Evolutionary conservation across 2,888 invertebrate species (phyloP).

Genomic region (Pristionchus mayeri): DNA sequence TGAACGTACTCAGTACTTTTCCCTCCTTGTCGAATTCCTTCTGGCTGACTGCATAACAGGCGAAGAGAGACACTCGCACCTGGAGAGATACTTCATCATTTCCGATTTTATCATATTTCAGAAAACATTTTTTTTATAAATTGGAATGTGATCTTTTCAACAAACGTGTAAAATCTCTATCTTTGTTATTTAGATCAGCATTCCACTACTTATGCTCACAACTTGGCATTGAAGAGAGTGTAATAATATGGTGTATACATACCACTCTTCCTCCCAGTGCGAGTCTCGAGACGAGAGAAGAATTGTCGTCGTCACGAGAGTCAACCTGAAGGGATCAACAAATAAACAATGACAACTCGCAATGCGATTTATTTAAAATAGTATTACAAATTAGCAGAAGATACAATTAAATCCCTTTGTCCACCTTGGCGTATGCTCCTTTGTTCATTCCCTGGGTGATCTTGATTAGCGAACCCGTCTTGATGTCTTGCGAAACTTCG

Average conservation of each 20-base stretch:
- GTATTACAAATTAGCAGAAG: neutral
- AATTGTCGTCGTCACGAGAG: slow-evolving; percentile 88
- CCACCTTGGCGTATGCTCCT: slow-evolving; percentile 59
- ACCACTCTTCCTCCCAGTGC: slow-evolving; percentile 61
- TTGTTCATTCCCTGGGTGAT: slow-evolving; percentile 57
- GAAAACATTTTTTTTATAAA: too few species aligned
- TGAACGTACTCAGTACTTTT: slow-evolving; percentile 63
- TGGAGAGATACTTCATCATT: too few species aligned
- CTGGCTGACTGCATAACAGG: slow-evolving; percentile 85
- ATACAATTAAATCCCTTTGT: neutral
- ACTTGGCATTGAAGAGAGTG: too few species aligned
- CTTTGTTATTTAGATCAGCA: too few species aligned
- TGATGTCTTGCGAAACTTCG: slow-evolving; percentile 53
- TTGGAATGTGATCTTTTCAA: too few species aligned
- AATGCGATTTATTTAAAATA: neutral
- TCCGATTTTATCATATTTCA: too few species aligned
- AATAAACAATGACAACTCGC: neutral
- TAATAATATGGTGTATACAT: too few species aligned
- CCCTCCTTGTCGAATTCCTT: slow-evolving; percentile 83
- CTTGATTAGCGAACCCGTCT: slow-evolving; percentile 55
- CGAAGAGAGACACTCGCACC: slow-evolving; percentile 70
- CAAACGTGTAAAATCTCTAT: too few species aligned
- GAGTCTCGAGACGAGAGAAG: slow-evolving; percentile 82
- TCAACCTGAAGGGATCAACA: slow-evolving; percentile 81
- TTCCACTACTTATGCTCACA: too few species aligned